Percentiles rank a stretch among this genome's conserved stretches.
phyloP scores from a whole-genome alignment of 2,888 invertebrate genomes.

The Trissonchulus latispiculum region DNA sequence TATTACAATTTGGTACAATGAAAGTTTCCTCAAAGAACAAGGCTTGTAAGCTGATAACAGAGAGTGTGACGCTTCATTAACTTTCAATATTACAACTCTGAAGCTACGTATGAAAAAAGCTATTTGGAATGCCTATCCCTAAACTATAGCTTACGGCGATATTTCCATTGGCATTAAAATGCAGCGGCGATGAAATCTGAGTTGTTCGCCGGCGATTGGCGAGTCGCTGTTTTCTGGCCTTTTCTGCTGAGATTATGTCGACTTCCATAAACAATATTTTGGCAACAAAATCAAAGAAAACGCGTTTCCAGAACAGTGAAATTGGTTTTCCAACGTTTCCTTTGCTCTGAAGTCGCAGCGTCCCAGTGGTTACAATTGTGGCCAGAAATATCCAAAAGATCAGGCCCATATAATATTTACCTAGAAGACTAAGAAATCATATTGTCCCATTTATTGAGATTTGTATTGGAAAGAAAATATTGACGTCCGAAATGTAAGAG shows the following conservation, averaged over 20 bases:
- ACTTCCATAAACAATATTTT: conserved; percentile 16
- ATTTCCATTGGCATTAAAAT: background rate
- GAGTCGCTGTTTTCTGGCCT: background rate
- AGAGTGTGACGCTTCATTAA: too few species aligned
- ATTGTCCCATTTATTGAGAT: too few species aligned
- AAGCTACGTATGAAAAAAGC: too few species aligned
- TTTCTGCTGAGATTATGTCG: background rate
- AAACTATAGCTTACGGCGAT: background rate
- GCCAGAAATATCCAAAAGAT: conserved; percentile 25
- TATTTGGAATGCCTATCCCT: too few species aligned
- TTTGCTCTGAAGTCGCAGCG: conserved; percentile 23
- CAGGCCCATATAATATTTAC: conserved; percentile 26
- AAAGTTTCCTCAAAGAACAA: too few species aligned
- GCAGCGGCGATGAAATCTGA: background rate
- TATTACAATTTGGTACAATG: too few species aligned
- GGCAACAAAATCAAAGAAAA: conserved; percentile 21
- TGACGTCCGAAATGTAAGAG: too few species aligned
- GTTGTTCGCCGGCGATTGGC: background rate
- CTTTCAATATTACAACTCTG: too few species aligned
- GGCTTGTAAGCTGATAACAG: too few species aligned
- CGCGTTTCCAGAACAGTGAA: background rate
- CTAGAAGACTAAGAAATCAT: background rate
- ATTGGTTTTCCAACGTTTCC: conserved; percentile 24
- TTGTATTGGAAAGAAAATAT: too few species aligned
- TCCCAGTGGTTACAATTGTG: conserved; percentile 23